Percentiles rank a stretch among this genome's conserved stretches.
phyloP scores from a whole-genome alignment of 2,888 invertebrate species.

The Mesorhabditis sp. region DNA sequence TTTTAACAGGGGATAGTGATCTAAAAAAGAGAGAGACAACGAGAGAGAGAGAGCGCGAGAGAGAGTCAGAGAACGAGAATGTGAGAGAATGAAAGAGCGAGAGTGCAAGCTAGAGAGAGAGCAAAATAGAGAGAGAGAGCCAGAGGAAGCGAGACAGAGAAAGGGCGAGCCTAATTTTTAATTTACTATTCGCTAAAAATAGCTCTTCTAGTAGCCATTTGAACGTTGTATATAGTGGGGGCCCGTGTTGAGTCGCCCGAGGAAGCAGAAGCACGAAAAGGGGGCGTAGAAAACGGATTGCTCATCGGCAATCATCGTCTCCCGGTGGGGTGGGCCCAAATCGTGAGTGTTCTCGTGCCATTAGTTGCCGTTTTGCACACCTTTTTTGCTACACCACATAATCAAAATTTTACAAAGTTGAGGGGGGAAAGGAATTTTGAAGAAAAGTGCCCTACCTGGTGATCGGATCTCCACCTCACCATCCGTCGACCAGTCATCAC shows the following conservation, averaged over 20 bases:
- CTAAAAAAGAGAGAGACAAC: not conserved
- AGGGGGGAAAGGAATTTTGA: not conserved
- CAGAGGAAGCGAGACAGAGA: not conserved
- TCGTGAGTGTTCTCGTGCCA: too few relatives aligned
- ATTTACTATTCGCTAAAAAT: too few relatives aligned
- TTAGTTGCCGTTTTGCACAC: not conserved
- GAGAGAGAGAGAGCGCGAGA: not conserved
- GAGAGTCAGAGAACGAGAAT: not conserved
- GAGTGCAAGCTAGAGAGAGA: not conserved
- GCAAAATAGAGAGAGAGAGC: not conserved
- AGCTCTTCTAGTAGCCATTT: too few relatives aligned
- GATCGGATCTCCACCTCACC: conserved; percentile 12
- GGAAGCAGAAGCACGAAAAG: too few relatives aligned
- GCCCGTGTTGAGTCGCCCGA: too few relatives aligned
- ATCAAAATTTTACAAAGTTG: conserved; percentile 1
- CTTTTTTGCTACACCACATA: not conserved
- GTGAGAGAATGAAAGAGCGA: too few relatives aligned
- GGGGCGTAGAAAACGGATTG: too few relatives aligned
- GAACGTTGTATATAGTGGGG: too few relatives aligned
- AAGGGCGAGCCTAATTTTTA: not conserved
- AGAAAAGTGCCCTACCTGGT: not conserved
- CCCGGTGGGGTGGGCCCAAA: too few relatives aligned
- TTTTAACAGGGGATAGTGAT: not conserved
- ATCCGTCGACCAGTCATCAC: conserved; percentile 48
- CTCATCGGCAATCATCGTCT: too few relatives aligned